Percentiles rank a stretch among this genome's conserved stretches.
Conservation (phyloP, 2,113 vertebrate species). For the Phrynocephalus versicolor region DNA sequence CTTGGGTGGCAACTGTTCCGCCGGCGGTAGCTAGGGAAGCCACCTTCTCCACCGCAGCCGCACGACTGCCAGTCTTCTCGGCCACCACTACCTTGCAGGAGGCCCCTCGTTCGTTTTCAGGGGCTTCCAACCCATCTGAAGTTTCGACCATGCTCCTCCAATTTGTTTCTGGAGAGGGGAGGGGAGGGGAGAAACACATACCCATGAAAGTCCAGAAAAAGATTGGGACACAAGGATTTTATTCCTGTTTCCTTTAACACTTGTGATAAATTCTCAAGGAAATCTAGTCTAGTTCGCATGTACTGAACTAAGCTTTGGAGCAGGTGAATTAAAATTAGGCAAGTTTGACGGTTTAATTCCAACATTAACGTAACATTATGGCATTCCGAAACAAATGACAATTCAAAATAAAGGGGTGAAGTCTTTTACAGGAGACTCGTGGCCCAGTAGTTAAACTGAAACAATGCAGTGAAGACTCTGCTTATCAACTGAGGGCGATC, state of each 20-base stretch:
- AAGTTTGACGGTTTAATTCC: neutral
- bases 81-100: conserved; percentile 62
- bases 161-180: conserved; percentile 86
- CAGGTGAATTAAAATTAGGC: neutral
- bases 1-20: conserved; percentile 59
- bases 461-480: no score
- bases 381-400: neutral
- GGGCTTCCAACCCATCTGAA: conserved; percentile 87
- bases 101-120: conserved; percentile 80
- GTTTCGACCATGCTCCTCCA: conserved; percentile 98
- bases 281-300: neutral
- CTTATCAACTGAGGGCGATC: no score
- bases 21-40: conserved; percentile 29
- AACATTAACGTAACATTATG: neutral
- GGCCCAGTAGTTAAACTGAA: no score
- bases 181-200: no score
- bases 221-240: neutral
- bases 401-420: neutral
- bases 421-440: neutral
- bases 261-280: neutral
- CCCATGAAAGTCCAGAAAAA: conserved; percentile 36
- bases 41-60: conserved; percentile 60
- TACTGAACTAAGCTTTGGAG: neutral
- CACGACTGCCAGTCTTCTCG: conserved; percentile 65
- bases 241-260: neutral